phyloP scores from a whole-genome alignment of 2,888 invertebrate species.

The Yponomeuta evonymella region DNA sequence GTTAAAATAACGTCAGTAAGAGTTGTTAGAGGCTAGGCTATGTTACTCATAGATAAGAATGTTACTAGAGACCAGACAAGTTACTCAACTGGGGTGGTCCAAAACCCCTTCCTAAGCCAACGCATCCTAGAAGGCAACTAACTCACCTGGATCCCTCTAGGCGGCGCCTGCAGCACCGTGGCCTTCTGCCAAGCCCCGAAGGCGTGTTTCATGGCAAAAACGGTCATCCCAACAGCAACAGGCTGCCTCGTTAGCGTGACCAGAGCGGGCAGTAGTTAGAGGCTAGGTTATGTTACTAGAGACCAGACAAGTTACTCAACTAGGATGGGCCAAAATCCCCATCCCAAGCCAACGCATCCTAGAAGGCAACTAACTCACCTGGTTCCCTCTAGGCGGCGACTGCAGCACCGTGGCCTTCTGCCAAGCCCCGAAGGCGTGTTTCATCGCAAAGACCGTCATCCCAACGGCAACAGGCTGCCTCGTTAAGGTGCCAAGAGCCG shows the following conservation, averaged over 20 bases:
- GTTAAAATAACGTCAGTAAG: slow-evolving; percentile 51
- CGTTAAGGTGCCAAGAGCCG: slow-evolving; percentile 70
- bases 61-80: no score
- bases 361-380: slow-evolving; percentile 25
- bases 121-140: no score
- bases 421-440: slow-evolving; percentile 80
- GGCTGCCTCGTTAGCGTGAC: slow-evolving; percentile 67
- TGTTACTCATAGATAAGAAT: no score
- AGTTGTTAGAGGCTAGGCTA: slow-evolving; percentile 31
- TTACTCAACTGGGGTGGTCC: no score
- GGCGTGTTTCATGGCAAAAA: slow-evolving; percentile 79
- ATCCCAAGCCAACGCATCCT: no score
- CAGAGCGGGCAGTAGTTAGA: slow-evolving; percentile 71
- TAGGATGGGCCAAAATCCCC: no score
- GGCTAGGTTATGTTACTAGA: slow-evolving; percentile 41
- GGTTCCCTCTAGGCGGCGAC: slow-evolving; percentile 42
- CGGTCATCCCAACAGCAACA: slow-evolving; percentile 60
- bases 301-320: no score
- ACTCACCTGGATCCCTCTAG: slow-evolving; percentile 37
- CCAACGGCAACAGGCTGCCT: slow-evolving; percentile 68
- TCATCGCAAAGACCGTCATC: slow-evolving; percentile 76
- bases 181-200: slow-evolving; percentile 80
- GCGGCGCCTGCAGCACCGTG: slow-evolving; percentile 62
- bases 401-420: slow-evolving; percentile 73
- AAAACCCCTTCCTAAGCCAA: no score